These are phyloP conservation scores for Tauraco erythrolophus DNA, from an alignment of 2,113 vertebrate species.

Conservation along the genomic window DNA sequence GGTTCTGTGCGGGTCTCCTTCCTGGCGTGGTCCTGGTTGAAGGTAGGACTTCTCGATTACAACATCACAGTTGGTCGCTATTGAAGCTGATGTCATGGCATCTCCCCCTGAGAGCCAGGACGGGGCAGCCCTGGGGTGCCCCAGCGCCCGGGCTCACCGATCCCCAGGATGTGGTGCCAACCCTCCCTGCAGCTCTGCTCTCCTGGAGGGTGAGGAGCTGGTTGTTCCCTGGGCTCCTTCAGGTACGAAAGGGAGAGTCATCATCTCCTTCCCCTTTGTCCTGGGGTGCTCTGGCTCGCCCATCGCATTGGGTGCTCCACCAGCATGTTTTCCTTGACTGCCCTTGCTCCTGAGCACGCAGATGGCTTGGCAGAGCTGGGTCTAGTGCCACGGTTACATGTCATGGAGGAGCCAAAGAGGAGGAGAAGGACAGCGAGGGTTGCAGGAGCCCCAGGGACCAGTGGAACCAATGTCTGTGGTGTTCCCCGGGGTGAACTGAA, in stretches of 20 bases:
- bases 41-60: neutral
- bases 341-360: fast-evolving
- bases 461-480: fast-evolving
- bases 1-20: neutral
- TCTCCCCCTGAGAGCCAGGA: neutral
- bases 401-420: neutral
- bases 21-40: neutral
- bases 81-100: neutral
- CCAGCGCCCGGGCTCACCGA: neutral
- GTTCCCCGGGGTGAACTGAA: neutral
- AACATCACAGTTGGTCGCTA: neutral
- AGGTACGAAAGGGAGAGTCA: neutral
- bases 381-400: fast-evolving
- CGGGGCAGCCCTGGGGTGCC: fast-evolving
- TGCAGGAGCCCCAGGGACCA: neutral
- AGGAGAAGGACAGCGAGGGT: neutral
- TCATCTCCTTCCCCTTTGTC: neutral
- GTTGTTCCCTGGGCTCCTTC: neutral
- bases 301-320: fast-evolving
- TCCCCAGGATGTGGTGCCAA: fast-evolving
- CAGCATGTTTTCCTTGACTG: neutral
- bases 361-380: neutral
- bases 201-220: neutral
- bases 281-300: neutral
- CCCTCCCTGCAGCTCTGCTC: neutral